Evolutionary conservation across 2,888 invertebrate genomes (phyloP).

Genomic region (Mesorhabditis belari): DNA sequence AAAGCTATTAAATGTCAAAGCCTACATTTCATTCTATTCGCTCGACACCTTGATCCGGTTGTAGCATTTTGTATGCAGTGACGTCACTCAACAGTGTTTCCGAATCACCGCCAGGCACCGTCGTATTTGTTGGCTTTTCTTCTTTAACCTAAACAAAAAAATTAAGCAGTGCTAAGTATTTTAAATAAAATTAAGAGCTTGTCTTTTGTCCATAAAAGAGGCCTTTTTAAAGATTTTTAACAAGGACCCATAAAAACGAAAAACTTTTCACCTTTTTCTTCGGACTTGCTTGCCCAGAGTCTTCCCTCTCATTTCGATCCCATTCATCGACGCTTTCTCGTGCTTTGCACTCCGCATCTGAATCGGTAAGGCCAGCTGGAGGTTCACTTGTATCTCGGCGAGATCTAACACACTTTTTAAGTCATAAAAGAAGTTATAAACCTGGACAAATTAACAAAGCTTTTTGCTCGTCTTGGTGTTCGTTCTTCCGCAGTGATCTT

Average conservation of each 20-base stretch:
- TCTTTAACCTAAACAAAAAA: not conserved
- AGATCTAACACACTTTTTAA: too few relatives aligned
- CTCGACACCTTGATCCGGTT: conserved; percentile 33
- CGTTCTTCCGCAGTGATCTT: conserved; percentile 6
- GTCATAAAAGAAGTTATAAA: not conserved
- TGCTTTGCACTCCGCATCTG: conserved; percentile 1
- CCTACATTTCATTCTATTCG: conserved; percentile 38
- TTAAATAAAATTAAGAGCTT: not conserved
- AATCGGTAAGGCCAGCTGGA: conserved; percentile 19
- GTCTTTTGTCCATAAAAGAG: too few relatives aligned
- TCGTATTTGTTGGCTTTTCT: conserved; percentile 3
- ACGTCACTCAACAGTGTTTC: conserved; percentile 24
- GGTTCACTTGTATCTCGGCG: conserved; percentile 35
- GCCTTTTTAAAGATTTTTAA: too few relatives aligned
- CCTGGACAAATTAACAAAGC: conserved; percentile 31
- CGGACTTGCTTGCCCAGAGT: conserved; percentile 5
- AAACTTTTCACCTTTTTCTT: conserved; percentile 23
- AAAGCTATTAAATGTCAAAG: too few relatives aligned
- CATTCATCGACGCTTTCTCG: not conserved
- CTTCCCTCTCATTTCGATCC: conserved; percentile 4
- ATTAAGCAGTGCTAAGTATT: not conserved
- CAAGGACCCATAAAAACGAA: too few relatives aligned
- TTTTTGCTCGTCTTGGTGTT: conserved; percentile 24
- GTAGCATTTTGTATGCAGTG: conserved; percentile 31
- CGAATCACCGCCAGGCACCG: conserved; percentile 4